Conservation (phyloP, 2,113 vertebrate genomes). For the Dryoscopus gambensis region DNA sequence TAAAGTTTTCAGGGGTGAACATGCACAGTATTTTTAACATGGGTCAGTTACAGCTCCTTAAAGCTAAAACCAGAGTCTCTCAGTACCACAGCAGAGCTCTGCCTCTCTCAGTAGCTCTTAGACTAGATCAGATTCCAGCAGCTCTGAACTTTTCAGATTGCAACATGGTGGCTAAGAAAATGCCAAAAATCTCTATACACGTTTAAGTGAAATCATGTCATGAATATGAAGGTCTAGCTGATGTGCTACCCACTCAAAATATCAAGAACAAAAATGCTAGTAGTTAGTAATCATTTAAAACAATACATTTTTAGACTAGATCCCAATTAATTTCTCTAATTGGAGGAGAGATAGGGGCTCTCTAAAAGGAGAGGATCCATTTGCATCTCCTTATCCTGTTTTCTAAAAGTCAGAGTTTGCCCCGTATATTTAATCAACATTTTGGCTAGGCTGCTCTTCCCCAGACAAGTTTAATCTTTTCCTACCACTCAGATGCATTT, state of each 20-base stretch:
- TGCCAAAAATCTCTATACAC: not conserved
- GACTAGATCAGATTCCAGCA: not conserved
- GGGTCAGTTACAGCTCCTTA: not conserved
- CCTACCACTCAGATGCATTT: not conserved
- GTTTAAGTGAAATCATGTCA: not conserved
- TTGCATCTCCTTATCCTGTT: not conserved
- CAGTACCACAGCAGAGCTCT: not conserved
- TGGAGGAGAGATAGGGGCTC: not conserved
- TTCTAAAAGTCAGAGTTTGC: not conserved
- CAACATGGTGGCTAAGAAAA: not conserved
- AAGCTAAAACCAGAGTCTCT: not conserved
- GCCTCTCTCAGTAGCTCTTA: not conserved
- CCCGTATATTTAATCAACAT: not conserved
- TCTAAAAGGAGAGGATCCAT: not conserved
- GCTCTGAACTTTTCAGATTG: not conserved
- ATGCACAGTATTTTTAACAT: not conserved
- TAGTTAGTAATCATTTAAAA: not conserved
- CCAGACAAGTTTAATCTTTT: not conserved
- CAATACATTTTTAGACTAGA: not conserved
- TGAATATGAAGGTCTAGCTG: not conserved
- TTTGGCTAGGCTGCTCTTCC: not conserved
- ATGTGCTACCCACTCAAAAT: not conserved
- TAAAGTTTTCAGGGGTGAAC: not conserved
- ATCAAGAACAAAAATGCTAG: not conserved
- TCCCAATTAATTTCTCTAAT: constrained; percentile 22